Conservation (phyloP, 2,888 invertebrate genomes). For the Vanessa cardui region DNA sequence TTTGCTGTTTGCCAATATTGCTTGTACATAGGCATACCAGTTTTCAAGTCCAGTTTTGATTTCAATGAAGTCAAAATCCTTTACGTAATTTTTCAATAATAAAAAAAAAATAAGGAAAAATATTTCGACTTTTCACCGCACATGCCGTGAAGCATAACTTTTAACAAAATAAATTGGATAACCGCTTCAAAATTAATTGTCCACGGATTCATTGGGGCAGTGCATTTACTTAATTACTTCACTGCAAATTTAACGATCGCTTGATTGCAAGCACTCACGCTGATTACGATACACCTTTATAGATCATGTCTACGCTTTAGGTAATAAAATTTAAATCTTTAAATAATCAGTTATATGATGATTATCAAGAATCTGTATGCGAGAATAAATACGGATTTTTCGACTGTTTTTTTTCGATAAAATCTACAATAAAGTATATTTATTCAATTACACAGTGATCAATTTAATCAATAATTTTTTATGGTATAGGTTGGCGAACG, state of each 20-base stretch:
- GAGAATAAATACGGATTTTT: too few species aligned
- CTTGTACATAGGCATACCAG: too few species aligned
- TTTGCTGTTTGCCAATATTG: too few species aligned
- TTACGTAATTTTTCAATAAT: neutral
- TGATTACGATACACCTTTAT: slow-evolving; percentile 44
- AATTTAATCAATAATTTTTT: too few species aligned
- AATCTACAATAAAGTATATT: too few species aligned
- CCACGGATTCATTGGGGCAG: slow-evolving; percentile 44
- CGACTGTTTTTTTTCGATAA: too few species aligned
- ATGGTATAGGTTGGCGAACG: too few species aligned
- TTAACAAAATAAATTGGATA: slow-evolving; percentile 40
- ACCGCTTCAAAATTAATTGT: slow-evolving; percentile 45
- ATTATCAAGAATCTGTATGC: neutral
- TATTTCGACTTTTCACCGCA: slow-evolving; percentile 26
- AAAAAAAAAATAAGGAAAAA: slow-evolving; percentile 2
- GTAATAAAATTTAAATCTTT: slow-evolving; percentile 14
- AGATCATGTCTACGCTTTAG: slow-evolving; percentile 32
- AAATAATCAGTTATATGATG: neutral
- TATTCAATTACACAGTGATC: too few species aligned
- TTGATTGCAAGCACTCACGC: slow-evolving; percentile 43
- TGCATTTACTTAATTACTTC: slow-evolving; percentile 48
- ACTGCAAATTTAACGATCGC: slow-evolving; percentile 46
- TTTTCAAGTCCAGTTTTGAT: too few species aligned
- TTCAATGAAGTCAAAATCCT: too few species aligned
- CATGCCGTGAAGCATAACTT: slow-evolving; percentile 28